Percentiles rank a stretch among this genome's conserved stretches.
These are phyloP conservation scores for Napeogenes inachia DNA, from an alignment of 2,888 invertebrate species.

Conservation along the genomic window DNA sequence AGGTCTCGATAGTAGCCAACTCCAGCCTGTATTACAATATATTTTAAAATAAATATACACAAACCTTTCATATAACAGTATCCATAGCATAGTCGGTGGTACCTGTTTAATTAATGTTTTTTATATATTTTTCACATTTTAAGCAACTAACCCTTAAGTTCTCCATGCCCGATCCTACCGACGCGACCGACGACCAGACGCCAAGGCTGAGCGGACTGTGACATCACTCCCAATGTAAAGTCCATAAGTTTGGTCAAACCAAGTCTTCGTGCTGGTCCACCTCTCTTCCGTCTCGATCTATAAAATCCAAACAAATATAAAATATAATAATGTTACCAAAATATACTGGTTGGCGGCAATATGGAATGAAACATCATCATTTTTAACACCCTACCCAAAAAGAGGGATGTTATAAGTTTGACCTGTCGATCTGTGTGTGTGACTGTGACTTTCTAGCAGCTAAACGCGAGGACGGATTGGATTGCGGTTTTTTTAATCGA, in stretches of 20 bases:
- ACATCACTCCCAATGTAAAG: constrained; percentile 96
- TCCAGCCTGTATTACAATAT: constrained; percentile 82
- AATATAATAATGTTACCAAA: not conserved
- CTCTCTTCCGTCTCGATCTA: constrained; percentile 85
- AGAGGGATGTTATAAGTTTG: too few relatives aligned
- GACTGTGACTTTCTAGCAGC: too few relatives aligned
- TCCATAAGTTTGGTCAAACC: constrained; percentile 97
- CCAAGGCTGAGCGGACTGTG: constrained; percentile 95
- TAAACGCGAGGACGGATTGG: too few relatives aligned
- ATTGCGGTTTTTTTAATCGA: too few relatives aligned
- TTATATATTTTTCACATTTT: not conserved
- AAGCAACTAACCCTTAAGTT: constrained; percentile 85
- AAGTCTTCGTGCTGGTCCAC: constrained; percentile 91
- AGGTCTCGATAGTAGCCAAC: constrained; percentile 93
- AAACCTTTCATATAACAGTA: too few relatives aligned
- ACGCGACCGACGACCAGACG: constrained; percentile 96
- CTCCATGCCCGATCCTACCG: constrained; percentile 98
- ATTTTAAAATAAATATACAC: too few relatives aligned
- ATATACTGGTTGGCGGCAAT: too few relatives aligned
- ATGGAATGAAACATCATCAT: too few relatives aligned
- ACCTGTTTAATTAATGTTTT: not conserved
- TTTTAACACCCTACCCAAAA: too few relatives aligned
- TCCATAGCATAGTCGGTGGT: too few relatives aligned
- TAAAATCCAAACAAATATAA: constrained; percentile 48
- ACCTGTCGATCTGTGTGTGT: too few relatives aligned